Evolutionary conservation across 1,140 invertebrate genomes (phyloP).

Genomic region (Galendromus occidentalis): DNA sequence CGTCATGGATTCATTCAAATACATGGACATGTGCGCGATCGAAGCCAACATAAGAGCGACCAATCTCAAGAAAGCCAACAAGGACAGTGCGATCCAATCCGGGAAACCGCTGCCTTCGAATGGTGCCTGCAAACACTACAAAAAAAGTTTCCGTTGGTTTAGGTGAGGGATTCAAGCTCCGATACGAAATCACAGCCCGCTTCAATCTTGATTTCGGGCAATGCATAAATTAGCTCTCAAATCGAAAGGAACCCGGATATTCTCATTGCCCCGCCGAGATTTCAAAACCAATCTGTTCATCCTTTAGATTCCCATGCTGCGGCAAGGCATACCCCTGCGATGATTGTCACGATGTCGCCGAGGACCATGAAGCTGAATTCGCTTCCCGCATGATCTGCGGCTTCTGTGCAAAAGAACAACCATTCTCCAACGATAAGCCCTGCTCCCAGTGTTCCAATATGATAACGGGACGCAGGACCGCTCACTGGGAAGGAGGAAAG

Average conservation of each 20-base stretch:
- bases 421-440: slow-evolving; percentile 23
- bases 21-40: not conserved
- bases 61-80: slow-evolving; percentile 6
- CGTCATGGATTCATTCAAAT: slow-evolving; percentile 10
- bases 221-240: too few relatives aligned
- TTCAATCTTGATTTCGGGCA: too few relatives aligned
- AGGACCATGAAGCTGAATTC: slow-evolving; percentile 29
- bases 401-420: slow-evolving; percentile 30
- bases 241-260: too few relatives aligned
- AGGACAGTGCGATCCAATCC: slow-evolving; percentile 24
- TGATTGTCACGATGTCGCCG: slow-evolving; percentile 29
- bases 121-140: slow-evolving; percentile 31
- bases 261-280: too few relatives aligned
- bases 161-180: slow-evolving; percentile 21
- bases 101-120: slow-evolving; percentile 27
- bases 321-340: slow-evolving; percentile 31
- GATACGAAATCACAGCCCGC: too few relatives aligned
- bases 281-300: not conserved
- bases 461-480: slow-evolving; percentile 22
- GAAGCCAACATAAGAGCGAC: slow-evolving; percentile 13
- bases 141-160: slow-evolving; percentile 31
- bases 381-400: slow-evolving; percentile 31
- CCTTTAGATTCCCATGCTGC: slow-evolving; percentile 29
- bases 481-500: slow-evolving; percentile 30
- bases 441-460: slow-evolving; percentile 24